Percentiles rank a stretch among this genome's conserved stretches.
These are phyloP conservation scores for Meloidogyne exigua DNA, from an alignment of 1,140 invertebrate species.

Conservation along the genomic window DNA sequence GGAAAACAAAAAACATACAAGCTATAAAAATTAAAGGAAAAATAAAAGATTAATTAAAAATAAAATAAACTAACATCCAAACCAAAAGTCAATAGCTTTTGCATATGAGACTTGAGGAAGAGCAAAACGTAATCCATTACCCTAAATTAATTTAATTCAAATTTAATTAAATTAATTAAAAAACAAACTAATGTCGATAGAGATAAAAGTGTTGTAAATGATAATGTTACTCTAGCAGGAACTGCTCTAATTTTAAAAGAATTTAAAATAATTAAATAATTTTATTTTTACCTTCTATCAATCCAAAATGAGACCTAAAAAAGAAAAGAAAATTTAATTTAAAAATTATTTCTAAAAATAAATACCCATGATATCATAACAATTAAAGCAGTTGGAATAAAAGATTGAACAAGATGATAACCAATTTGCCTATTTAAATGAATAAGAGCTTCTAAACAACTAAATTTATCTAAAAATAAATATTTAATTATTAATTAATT, in stretches of 20 bases:
- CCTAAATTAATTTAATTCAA: no score
- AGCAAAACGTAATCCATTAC: conserved; percentile 48
- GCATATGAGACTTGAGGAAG: conserved; percentile 51
- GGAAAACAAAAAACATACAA: conserved; percentile 61
- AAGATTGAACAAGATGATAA: conserved; percentile 82
- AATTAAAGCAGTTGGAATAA: conserved; percentile 78
- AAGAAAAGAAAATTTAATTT: neutral
- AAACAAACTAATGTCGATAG: conserved; percentile 51
- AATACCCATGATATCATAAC: conserved; percentile 81
- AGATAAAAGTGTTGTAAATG: conserved; percentile 59
- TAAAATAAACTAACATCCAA: conserved; percentile 35
- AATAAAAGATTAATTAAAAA: neutral
- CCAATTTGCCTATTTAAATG: conserved; percentile 80
- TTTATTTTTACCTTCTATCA: conserved; percentile 39
- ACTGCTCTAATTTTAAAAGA: conserved; percentile 42
- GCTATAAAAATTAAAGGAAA: conserved; percentile 21
- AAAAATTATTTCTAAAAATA: neutral
- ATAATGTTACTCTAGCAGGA: conserved; percentile 59
- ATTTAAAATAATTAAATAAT: neutral
- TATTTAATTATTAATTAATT: conserved; percentile 7
- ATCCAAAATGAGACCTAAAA: conserved; percentile 63
- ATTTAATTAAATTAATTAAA: neutral
- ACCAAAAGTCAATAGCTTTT: conserved; percentile 50
- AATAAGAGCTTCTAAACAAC: conserved; percentile 73
- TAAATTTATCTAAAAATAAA: conserved; percentile 69